phyloP scores from a whole-genome alignment of 2,113 vertebrate genomes.

The Pterocles gutturalis region DNA sequence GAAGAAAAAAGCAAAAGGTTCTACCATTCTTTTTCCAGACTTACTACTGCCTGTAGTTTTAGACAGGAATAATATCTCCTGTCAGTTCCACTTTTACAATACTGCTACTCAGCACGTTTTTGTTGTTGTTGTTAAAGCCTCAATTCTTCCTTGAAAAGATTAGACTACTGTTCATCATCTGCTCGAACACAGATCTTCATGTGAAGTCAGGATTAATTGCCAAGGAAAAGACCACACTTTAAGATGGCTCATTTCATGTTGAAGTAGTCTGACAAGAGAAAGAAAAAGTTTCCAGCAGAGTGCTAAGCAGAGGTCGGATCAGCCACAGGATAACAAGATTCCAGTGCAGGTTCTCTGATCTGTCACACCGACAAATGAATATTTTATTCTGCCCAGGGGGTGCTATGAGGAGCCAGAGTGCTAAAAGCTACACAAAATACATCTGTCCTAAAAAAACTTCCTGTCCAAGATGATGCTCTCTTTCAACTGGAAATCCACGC shows the following conservation, averaged over 20 bases:
- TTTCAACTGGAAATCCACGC: not conserved
- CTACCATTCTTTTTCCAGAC: not conserved
- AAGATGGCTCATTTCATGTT: not conserved
- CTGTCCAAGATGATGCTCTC: not conserved
- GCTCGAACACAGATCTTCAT: not conserved
- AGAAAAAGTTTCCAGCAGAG: not conserved
- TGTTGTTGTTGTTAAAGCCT: not conserved
- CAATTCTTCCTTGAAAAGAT: not conserved
- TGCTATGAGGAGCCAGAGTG: not conserved
- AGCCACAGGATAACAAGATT: not conserved
- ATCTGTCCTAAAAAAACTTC: not conserved
- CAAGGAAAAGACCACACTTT: not conserved
- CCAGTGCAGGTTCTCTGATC: not conserved
- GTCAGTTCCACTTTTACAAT: not conserved
- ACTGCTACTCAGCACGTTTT: not conserved
- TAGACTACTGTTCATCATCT: not conserved
- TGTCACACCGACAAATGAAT: fast-evolving
- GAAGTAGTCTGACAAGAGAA: not conserved
- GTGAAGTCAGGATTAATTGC: not conserved
- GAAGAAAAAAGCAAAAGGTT: not conserved
- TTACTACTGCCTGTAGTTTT: not conserved
- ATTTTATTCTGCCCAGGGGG: not conserved
- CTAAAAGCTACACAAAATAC: not conserved
- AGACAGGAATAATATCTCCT: not conserved
- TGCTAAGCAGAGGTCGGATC: not conserved